Evolutionary conservation across 2,113 vertebrate genomes (phyloP).

Genomic region (Perognathus longimembris): DNA sequence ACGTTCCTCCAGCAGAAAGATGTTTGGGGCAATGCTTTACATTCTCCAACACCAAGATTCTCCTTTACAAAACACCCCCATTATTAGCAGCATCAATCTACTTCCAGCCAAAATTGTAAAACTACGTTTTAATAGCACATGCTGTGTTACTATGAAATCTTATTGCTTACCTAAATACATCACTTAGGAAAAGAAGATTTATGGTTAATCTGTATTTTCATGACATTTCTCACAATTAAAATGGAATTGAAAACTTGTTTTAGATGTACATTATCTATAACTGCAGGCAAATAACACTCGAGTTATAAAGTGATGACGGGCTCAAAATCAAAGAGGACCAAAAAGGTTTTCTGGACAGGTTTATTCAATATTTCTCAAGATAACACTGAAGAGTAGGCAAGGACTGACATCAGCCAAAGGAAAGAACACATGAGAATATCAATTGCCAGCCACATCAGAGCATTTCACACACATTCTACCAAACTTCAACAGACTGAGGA

Average conservation of each 20-base stretch:
- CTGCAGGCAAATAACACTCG: constrained; percentile 22
- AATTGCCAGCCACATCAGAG: not conserved
- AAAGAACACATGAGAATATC: not conserved
- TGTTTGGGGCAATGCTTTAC: not conserved
- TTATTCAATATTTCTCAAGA: not conserved
- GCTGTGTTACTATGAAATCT: not conserved
- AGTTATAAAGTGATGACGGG: not conserved
- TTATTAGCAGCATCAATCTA: not conserved
- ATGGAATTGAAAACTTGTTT: constrained; percentile 27
- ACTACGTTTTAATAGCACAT: not conserved
- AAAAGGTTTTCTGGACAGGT: not conserved
- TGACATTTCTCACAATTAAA: constrained; percentile 12
- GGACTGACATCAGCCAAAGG: not conserved
- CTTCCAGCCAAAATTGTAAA: not conserved
- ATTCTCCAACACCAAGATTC: not conserved
- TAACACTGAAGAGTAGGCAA: constrained; percentile 10
- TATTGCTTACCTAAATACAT: not conserved
- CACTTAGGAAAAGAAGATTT: not conserved
- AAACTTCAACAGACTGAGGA: constrained; percentile 6
- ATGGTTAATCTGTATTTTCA: not conserved
- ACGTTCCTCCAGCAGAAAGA: not conserved
- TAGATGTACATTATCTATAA: not conserved
- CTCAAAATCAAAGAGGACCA: not conserved
- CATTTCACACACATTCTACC: not conserved
- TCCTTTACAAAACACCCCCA: not conserved